These are phyloP conservation scores for Epinephelus lanceolatus DNA, from an alignment of 2,113 vertebrate genomes.

Conservation along the genomic window DNA sequence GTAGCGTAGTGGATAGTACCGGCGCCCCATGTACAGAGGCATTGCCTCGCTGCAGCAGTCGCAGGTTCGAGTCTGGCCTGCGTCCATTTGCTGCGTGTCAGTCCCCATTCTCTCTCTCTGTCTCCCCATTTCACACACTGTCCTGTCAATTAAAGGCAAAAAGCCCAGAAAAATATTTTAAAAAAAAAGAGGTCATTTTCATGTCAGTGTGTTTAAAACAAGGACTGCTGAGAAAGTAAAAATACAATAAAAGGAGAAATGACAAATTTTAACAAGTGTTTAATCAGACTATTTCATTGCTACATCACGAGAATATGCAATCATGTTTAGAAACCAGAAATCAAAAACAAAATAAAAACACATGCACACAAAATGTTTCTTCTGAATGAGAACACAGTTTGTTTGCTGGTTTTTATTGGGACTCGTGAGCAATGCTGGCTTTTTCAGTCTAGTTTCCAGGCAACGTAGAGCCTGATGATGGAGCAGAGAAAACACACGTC, in stretches of 20 bases:
- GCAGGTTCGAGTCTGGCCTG: no score
- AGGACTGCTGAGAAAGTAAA: background rate
- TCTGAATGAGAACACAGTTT: slow-evolving; percentile 28
- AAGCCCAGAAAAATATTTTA: no score
- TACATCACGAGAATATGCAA: slow-evolving; percentile 22
- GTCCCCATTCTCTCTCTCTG: no score
- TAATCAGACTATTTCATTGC: slow-evolving; percentile 48
- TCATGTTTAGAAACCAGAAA: slow-evolving; percentile 24
- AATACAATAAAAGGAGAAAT: background rate
- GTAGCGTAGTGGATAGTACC: no score
- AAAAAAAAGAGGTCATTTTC: background rate
- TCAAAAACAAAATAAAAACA: slow-evolving; percentile 43
- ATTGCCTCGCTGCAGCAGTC: no score
- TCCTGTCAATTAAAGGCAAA: no score
- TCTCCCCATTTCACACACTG: no score
- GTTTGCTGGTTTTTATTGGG: slow-evolving; percentile 53
- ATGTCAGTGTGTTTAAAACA: background rate
- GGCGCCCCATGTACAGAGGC: no score
- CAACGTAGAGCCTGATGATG: slow-evolving; percentile 47
- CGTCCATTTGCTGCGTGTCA: no score
- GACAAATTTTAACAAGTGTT: slow-evolving; percentile 53
- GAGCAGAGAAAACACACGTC: slow-evolving; percentile 29
- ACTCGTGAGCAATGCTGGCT: slow-evolving; percentile 26
- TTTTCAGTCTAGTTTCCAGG: slow-evolving; percentile 47
- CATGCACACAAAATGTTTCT: slow-evolving; percentile 33